Conservation (phyloP, 2,113 vertebrate species). For the Spermophilus dauricus region DNA sequence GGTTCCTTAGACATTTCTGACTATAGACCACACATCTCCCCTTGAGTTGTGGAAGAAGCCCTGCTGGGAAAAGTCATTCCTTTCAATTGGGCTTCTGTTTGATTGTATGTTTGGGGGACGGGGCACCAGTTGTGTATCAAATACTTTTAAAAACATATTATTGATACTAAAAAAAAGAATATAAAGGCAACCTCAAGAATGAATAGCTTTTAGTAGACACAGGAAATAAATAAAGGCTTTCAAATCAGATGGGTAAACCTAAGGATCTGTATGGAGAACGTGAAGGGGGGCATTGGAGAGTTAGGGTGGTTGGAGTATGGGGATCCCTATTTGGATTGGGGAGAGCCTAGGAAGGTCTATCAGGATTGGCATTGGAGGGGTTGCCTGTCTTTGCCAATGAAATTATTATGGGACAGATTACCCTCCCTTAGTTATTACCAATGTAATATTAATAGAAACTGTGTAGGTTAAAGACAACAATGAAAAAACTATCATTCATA, state of each 20-base stretch:
- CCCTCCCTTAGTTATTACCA: not conserved
- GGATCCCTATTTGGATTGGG: no score
- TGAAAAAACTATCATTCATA: not conserved
- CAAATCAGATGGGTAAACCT: not conserved
- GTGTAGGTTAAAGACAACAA: not conserved
- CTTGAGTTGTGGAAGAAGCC: not conserved
- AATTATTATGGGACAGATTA: not conserved
- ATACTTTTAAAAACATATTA: not conserved
- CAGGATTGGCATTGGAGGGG: not conserved
- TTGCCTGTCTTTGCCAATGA: not conserved
- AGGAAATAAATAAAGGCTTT: not conserved
- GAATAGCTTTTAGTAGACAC: not conserved
- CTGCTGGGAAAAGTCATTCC: not conserved
- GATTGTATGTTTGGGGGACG: not conserved
- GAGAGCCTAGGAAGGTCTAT: not conserved
- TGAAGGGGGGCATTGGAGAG: not conserved
- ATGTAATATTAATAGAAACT: not conserved
- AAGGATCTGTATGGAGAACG: not conserved
- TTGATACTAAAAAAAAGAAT: not conserved
- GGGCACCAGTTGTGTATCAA: not conserved
- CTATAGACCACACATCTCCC: not conserved
- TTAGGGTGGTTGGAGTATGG: not conserved
- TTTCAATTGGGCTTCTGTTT: not conserved
- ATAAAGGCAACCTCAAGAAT: not conserved
- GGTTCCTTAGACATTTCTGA: slow-evolving; percentile 11